Evolutionary conservation across 92 coral and sea anemone genomes (phyloP).

Genomic region (Nematostella vectensis): DNA sequence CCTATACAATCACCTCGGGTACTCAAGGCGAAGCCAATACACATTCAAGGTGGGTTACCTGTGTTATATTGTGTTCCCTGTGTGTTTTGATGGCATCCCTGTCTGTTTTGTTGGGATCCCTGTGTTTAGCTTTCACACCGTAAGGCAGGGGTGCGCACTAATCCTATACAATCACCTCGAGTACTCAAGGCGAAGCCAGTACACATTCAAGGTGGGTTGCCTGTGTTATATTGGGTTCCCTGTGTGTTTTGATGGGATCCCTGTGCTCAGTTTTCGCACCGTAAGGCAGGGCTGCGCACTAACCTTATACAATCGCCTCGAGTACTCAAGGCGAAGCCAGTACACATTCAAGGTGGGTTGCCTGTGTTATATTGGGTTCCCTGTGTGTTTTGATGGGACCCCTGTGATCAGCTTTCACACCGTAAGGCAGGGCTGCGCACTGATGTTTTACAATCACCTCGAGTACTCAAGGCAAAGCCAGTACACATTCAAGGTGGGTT

Average conservation of each 20-base stretch:
- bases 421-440: slow-evolving; percentile 66
- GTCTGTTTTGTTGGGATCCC: too few species aligned
- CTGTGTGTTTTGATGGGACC: too few species aligned
- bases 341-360: slow-evolving; percentile 68
- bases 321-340: slow-evolving; percentile 35
- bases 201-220: too few species aligned
- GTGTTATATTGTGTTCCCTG: too few species aligned
- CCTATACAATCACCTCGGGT: slow-evolving; percentile 48
- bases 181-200: too few species aligned
- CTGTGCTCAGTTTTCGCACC: slow-evolving; percentile 50
- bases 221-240: too few species aligned
- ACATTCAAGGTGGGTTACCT: slow-evolving; percentile 61
- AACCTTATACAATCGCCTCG: slow-evolving; percentile 46
- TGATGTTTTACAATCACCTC: slow-evolving; percentile 49
- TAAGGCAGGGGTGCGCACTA: too few species aligned
- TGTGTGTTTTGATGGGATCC: slow-evolving; percentile 81
- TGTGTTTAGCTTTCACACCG: too few species aligned
- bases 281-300: slow-evolving; percentile 72
- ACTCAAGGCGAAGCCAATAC: slow-evolving; percentile 42
- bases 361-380: too few species aligned
- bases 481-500: slow-evolving; percentile 64
- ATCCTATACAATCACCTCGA: too few species aligned
- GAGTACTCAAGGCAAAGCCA: slow-evolving; percentile 41
- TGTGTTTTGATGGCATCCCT: too few species aligned
- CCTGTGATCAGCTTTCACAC: slow-evolving; percentile 56